phyloP scores from a whole-genome alignment of 2,888 invertebrate genomes.

The Pocota personata region DNA sequence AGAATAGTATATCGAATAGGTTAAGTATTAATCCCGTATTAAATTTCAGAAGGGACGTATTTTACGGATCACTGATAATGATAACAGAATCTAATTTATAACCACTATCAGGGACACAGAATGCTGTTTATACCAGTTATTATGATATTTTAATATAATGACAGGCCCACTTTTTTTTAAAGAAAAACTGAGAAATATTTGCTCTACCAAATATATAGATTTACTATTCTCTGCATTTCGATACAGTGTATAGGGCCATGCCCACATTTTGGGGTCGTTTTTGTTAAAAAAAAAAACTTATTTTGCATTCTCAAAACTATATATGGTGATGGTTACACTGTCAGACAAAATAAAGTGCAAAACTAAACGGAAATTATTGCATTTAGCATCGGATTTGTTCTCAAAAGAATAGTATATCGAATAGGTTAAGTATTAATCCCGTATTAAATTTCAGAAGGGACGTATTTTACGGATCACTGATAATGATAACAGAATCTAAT shows the following conservation, averaged over 20 bases:
- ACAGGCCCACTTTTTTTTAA: too few relatives aligned
- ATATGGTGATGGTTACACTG: too few relatives aligned
- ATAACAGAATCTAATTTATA: neutral
- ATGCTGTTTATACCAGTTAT: too few relatives aligned
- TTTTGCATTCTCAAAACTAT: too few relatives aligned
- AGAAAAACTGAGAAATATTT: too few relatives aligned
- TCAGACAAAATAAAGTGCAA: too few relatives aligned
- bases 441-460: neutral
- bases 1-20: neutral
- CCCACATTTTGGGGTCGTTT: too few relatives aligned
- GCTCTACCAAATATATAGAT: too few relatives aligned
- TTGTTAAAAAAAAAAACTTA: too few relatives aligned
- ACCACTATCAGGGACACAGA: neutral
- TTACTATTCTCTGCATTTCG: too few relatives aligned
- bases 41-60: neutral
- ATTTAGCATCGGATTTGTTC: neutral
- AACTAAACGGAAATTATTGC: slow-evolving; percentile 5
- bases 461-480: neutral
- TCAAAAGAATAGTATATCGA: neutral
- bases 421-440: neutral
- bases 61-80: neutral
- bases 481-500: neutral
- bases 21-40: neutral
- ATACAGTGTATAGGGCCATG: too few relatives aligned
- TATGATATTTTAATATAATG: too few relatives aligned